A percentile compares a stretch with the other conserved stretches of the same genome.
Conservation (phyloP, 2,888 invertebrate species). For the Epistrophella euchroma region DNA sequence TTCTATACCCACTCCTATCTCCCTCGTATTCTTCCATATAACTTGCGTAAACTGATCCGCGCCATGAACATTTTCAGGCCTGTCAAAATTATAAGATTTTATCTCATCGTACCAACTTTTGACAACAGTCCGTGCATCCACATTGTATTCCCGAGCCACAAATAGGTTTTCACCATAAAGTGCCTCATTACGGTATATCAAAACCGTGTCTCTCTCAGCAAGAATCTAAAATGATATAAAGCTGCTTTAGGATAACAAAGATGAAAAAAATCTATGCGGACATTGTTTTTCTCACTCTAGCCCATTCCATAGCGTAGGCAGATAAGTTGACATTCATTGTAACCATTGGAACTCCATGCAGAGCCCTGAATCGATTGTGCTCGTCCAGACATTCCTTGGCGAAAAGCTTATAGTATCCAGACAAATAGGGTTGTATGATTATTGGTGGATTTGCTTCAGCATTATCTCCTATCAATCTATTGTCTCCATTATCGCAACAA, state of each 20-base stretch:
- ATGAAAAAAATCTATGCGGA: neutral
- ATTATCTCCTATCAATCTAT: neutral
- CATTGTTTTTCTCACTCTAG: conserved; percentile 83
- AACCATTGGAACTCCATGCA: conserved; percentile 89
- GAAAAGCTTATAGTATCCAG: conserved; percentile 83
- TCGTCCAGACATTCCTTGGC: conserved; percentile 89
- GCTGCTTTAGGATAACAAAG: neutral
- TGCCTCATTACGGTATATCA: conserved; percentile 90
- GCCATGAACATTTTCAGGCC: conserved; percentile 86
- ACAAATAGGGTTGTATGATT: conserved; percentile 17
- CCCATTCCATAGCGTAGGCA: conserved; percentile 90
- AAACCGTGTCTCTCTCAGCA: conserved; percentile 45
- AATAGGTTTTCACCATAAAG: conserved; percentile 94
- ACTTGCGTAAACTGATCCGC: conserved; percentile 94
- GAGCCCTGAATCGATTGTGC: conserved; percentile 89
- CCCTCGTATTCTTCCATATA: conserved; percentile 90
- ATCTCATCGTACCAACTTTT: conserved; percentile 93
- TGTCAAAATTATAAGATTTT: conserved; percentile 87
- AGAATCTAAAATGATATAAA: conserved; percentile 36
- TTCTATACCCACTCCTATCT: conserved; percentile 90
- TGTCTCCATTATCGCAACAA: conserved; percentile 3
- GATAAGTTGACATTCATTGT: conserved; percentile 87
- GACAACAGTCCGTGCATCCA: conserved; percentile 89
- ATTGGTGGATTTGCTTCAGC: neutral
- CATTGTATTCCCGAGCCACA: conserved; percentile 89